Evolutionary conservation across 2,113 vertebrate genomes (phyloP).

Genomic region (Scartelaos histophorus): DNA sequence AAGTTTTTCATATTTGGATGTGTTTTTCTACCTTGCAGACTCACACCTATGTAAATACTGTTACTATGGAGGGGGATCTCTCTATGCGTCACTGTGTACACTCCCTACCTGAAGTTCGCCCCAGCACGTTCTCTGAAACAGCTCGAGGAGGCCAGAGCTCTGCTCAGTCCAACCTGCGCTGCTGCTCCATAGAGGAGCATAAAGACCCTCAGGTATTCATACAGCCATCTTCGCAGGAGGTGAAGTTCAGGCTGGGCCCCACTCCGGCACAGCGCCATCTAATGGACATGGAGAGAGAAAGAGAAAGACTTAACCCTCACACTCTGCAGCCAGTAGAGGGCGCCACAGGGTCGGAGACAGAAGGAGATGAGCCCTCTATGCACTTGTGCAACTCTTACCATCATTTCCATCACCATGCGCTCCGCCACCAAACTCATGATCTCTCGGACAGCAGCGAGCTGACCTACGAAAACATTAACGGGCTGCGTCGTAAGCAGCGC

Average conservation of each 20-base stretch:
- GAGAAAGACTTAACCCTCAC: slow-evolving; percentile 70
- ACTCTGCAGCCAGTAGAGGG: slow-evolving; percentile 73
- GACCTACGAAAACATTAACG: slow-evolving; percentile 91
- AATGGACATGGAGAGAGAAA: slow-evolving; percentile 76
- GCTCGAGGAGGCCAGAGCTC: slow-evolving; percentile 66
- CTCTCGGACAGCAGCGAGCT: slow-evolving; percentile 82
- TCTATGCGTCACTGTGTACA: slow-evolving; percentile 89
- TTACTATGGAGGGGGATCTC: slow-evolving; percentile 86
- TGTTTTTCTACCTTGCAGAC: slow-evolving; percentile 74
- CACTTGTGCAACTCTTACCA: slow-evolving; percentile 79
- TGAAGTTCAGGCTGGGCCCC: slow-evolving; percentile 93
- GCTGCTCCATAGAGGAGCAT: slow-evolving; percentile 83
- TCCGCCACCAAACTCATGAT: slow-evolving; percentile 84
- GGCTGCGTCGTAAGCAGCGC: slow-evolving; percentile 80
- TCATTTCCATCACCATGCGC: slow-evolving; percentile 77
- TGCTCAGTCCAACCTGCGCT: slow-evolving; percentile 74
- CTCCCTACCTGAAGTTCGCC: slow-evolving; percentile 87
- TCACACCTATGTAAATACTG: slow-evolving; percentile 97
- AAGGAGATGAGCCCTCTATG: slow-evolving; percentile 74
- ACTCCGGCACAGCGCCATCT: slow-evolving; percentile 82
- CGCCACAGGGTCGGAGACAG: slow-evolving; percentile 78
- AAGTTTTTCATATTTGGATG: not conserved
- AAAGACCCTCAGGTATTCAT: slow-evolving; percentile 90
- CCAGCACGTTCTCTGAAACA: slow-evolving; percentile 79
- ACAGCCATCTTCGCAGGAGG: slow-evolving; percentile 87